Evolutionary conservation across 2,888 invertebrate species (phyloP).

Genomic region (Luperina testacea): DNA sequence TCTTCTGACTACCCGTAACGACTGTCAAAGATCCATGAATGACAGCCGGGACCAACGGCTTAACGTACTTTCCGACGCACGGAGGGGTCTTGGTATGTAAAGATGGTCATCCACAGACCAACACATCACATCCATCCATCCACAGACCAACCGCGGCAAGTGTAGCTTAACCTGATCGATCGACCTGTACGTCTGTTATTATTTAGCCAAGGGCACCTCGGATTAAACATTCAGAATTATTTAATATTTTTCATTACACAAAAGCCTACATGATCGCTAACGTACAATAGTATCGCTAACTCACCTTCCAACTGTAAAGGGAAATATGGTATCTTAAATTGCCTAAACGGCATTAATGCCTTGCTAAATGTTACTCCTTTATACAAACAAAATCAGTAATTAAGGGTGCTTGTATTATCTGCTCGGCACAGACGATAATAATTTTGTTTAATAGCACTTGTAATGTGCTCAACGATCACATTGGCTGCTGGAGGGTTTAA

Average conservation of each 20-base stretch:
- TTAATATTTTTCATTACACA: background rate
- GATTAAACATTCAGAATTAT: background rate
- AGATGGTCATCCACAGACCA: no score
- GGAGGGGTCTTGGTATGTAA: no score
- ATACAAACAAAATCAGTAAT: constrained; percentile 58
- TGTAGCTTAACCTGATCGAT: no score
- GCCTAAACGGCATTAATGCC: constrained; percentile 1
- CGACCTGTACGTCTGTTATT: no score
- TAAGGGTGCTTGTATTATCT: constrained; percentile 53
- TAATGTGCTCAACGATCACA: constrained; percentile 56
- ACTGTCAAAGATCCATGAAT: no score
- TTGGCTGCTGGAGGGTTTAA: constrained; percentile 36
- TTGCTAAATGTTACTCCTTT: constrained; percentile 10
- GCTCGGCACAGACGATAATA: constrained; percentile 56
- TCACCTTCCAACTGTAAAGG: background rate
- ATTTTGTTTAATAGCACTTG: constrained; percentile 60
- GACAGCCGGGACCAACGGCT: no score
- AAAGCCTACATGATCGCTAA: background rate
- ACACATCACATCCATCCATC: no score
- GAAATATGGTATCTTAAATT: constrained; percentile 18
- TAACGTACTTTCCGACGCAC: no score
- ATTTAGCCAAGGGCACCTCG: no score
- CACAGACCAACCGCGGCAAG: no score
- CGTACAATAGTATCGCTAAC: background rate
- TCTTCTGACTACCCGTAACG: no score